Evolutionary conservation across 2,113 vertebrate species (phyloP).

Genomic region (Bubo bubo): DNA sequence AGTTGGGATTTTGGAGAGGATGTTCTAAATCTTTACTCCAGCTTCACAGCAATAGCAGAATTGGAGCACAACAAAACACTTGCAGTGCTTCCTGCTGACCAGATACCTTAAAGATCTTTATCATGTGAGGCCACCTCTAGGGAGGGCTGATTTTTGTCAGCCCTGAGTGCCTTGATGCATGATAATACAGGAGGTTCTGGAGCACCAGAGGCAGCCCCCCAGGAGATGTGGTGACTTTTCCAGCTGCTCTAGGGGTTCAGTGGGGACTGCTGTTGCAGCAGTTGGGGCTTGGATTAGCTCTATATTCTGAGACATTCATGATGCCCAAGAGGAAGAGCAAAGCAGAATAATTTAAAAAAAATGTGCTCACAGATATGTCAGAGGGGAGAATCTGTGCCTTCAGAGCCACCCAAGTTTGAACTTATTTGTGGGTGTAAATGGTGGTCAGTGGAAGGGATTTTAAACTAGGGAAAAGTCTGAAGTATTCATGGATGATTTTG

Average conservation of each 20-base stretch:
- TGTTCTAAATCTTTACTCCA: background rate
- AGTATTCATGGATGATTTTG: background rate
- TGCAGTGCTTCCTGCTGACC: background rate
- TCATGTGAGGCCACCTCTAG: background rate
- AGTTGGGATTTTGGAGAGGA: background rate
- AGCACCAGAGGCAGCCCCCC: background rate
- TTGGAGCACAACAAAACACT: background rate
- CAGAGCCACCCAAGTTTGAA: background rate
- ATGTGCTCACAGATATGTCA: background rate
- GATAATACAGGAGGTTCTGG: background rate
- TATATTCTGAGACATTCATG: background rate
- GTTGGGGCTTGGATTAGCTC: background rate
- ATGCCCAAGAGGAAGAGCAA: background rate
- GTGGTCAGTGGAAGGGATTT: background rate
- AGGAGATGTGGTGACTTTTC: background rate
- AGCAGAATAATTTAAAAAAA: background rate
- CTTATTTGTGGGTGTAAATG: background rate
- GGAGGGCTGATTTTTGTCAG: background rate
- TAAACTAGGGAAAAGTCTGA: background rate
- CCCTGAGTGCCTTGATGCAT: background rate
- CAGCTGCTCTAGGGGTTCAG: background rate
- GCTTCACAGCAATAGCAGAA: background rate
- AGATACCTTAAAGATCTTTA: background rate
- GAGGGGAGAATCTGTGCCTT: background rate
- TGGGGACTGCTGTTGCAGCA: background rate